These are phyloP conservation scores for Hipparchia sbordonii DNA, from an alignment of 2,888 invertebrate species.

Conservation along the genomic window DNA sequence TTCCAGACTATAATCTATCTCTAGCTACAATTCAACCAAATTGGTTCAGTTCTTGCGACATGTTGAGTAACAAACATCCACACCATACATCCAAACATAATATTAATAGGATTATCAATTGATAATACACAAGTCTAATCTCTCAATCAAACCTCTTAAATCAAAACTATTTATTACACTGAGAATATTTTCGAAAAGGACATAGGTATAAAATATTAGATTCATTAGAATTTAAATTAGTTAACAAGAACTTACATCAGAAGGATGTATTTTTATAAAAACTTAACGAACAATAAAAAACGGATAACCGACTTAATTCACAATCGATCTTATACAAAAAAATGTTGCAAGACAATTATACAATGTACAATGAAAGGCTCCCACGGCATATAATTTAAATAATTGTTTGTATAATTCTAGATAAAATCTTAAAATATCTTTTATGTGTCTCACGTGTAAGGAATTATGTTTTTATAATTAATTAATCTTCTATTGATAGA, in stretches of 20 bases:
- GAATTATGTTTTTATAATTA: not conserved
- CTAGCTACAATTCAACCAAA: too few species aligned
- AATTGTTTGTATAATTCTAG: constrained; percentile 22
- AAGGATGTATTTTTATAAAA: not conserved
- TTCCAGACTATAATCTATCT: too few species aligned
- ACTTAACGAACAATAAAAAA: constrained; percentile 2
- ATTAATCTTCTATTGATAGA: too few species aligned
- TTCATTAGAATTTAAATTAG: not conserved
- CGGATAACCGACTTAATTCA: not conserved
- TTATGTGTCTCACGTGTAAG: not conserved
- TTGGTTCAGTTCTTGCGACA: too few species aligned
- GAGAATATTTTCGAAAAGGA: too few species aligned
- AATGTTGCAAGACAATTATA: constrained; percentile 16
- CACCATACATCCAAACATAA: too few species aligned
- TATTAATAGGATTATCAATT: too few species aligned
- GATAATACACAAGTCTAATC: too few species aligned
- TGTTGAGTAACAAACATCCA: too few species aligned
- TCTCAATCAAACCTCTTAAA: too few species aligned
- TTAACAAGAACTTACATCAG: not conserved
- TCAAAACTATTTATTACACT: too few species aligned
- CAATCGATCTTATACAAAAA: constrained; percentile 19
- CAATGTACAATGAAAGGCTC: constrained; percentile 22
- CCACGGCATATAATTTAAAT: constrained; percentile 26
- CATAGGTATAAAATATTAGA: too few species aligned
- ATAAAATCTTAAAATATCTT: constrained; percentile 12